Evolutionary conservation across 2,888 invertebrate genomes (phyloP), one percentile per base, ranked within the genome.

Genomic region (Drosophila nr. medialis): DNA sequence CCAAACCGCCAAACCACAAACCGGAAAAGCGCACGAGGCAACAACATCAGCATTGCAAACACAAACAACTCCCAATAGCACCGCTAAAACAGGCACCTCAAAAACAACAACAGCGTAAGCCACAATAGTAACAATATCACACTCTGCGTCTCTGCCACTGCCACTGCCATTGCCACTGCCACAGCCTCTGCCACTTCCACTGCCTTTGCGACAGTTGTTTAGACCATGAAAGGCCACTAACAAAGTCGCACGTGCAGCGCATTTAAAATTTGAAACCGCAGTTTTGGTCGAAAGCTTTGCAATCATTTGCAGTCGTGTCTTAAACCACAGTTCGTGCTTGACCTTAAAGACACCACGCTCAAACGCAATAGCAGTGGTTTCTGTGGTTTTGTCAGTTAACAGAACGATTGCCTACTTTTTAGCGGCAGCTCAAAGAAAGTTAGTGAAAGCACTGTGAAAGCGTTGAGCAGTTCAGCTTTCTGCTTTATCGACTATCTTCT

Each of bases 1-100:
- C 53, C 61, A 67, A 54, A 2, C 27, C 27, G 42, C 59, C 59
- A 66, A 64, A 66, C 80, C 83, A 50, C 86, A 86, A 88, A 86
- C 88, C 83, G 88, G 85, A 86, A 86, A 88, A 86, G 85, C 67
- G 83, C 75, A 72, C 58, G 73, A 70, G 71, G 42, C 72, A 38
- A 11, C 62, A 49, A 10, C 30, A 53, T 60, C 32, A 32, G 3
- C 42, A 42, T 11, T 42, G 42, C 34, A 53, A 51, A 27, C 38
- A 48, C 54, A n/a, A 42, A 38, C 60, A 74, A 34, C 64, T 51
- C 24, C 30, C 45, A 69, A 34, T 42, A 48, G 29, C 54, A 56
- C 21, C 64, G 36, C n/a, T 30, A 56, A 54, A 61, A 53, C 56
- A 15, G 58, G 13, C 38, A 65, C 45, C 45, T 55, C 21, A 54